Evolutionary conservation across 1,140 invertebrate species (phyloP).

Genomic region (Trichoplusia ni): DNA sequence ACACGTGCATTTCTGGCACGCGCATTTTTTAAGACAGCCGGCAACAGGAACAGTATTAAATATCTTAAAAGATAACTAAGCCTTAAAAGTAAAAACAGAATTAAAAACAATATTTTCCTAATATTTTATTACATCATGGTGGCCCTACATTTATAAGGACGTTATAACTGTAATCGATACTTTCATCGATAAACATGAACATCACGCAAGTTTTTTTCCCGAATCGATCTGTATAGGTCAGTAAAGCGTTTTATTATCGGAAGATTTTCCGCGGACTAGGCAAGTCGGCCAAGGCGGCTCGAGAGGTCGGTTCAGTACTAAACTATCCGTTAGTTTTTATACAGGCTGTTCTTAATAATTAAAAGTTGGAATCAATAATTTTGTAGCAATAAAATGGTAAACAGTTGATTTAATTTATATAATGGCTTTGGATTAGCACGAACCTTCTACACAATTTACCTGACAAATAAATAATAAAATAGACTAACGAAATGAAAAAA

Average conservation of each 20-base stretch:
- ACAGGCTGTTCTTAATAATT: constrained; percentile 7
- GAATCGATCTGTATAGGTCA: not conserved
- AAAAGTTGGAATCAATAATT: too few species aligned
- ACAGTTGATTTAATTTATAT: too few species aligned
- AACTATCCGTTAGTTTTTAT: constrained; percentile 27
- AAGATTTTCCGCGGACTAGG: constrained; percentile 49
- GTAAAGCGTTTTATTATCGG: constrained; percentile 29
- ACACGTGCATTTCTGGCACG: too few species aligned
- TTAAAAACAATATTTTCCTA: not conserved
- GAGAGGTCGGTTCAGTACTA: constrained; percentile 42
- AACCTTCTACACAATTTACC: too few species aligned
- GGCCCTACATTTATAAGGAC: not conserved
- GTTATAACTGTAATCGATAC: constrained; percentile 16
- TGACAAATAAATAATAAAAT: too few species aligned
- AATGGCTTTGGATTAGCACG: too few species aligned
- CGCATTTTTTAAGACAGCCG: too few species aligned
- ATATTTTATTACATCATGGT: not conserved
- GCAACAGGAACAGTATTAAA: too few species aligned
- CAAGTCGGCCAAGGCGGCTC: constrained; percentile 54
- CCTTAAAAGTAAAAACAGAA: not conserved
- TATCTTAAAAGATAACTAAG: too few species aligned
- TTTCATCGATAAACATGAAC: constrained; percentile 15
- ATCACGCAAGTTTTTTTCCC: constrained; percentile 22
- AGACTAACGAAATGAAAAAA: too few species aligned
- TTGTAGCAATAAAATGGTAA: too few species aligned